Evolutionary conservation across 2,888 invertebrate genomes (phyloP).

Genomic region (Ichneumoninae sp.): DNA sequence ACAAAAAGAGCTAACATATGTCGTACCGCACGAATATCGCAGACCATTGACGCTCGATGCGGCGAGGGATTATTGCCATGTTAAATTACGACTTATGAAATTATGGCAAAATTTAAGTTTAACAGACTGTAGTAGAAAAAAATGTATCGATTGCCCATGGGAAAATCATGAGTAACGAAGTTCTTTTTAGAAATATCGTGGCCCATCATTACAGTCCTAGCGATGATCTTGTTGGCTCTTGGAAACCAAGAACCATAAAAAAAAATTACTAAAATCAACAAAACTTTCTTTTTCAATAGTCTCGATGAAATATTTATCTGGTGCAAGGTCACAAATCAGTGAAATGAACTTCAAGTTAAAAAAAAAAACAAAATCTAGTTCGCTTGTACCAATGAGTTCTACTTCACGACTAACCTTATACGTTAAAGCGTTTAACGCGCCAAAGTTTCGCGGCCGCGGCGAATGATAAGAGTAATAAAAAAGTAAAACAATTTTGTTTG

Average conservation of each 20-base stretch:
- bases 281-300: too few species aligned
- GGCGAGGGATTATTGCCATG: neutral
- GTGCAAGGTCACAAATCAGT: neutral
- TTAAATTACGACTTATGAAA: neutral
- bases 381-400: too few species aligned
- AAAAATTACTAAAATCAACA: neutral
- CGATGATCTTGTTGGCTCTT: neutral
- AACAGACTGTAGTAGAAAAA: neutral
- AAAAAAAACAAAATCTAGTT: too few species aligned
- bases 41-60: neutral
- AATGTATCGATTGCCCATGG: neutral
- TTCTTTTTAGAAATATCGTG: neutral
- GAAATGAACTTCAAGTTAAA: neutral
- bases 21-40: constrained; percentile 1
- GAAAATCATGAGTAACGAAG: neutral
- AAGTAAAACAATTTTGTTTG: neutral
- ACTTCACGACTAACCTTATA: too few species aligned
- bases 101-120: neutral
- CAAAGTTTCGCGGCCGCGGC: too few species aligned
- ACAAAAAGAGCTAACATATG: constrained; percentile 26
- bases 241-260: neutral
- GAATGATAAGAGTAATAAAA: too few species aligned
- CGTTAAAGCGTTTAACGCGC: too few species aligned
- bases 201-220: too few species aligned
- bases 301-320: neutral